Percentiles rank a stretch among this genome's conserved stretches.
Evolutionary conservation across 2,113 vertebrate genomes (phyloP).

Genomic region (Copsychus sechellarum): DNA sequence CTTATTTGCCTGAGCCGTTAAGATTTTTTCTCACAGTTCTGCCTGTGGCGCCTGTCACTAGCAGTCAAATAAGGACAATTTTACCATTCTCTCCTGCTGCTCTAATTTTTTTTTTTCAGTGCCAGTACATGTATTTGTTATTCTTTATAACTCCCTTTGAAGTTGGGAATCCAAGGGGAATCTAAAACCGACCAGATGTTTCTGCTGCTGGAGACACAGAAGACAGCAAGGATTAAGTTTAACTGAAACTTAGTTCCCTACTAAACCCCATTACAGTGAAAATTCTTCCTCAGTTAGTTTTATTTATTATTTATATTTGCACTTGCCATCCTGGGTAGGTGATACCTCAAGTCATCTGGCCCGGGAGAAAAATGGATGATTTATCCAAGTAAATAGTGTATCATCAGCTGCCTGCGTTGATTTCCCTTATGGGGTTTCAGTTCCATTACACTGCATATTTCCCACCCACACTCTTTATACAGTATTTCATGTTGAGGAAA

Average conservation of each 20-base stretch:
- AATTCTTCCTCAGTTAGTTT: slow-evolving; percentile 59
- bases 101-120: slow-evolving; percentile 77
- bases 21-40: slow-evolving; percentile 73
- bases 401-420: slow-evolving; percentile 48
- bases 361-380: slow-evolving; percentile 57
- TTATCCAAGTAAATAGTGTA: slow-evolving; percentile 71
- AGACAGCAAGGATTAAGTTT: slow-evolving; percentile 79
- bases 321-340: slow-evolving; percentile 64
- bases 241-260: slow-evolving; percentile 73
- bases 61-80: slow-evolving; percentile 86
- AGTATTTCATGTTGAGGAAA: slow-evolving; percentile 42
- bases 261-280: slow-evolving; percentile 61
- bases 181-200: slow-evolving; percentile 86
- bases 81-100: slow-evolving; percentile 82
- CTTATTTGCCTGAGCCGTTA: slow-evolving; percentile 70
- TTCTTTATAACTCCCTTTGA: slow-evolving; percentile 86
- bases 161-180: slow-evolving; percentile 86
- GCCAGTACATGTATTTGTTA: slow-evolving; percentile 84
- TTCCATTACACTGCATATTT: slow-evolving; percentile 49
- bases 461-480: slow-evolving; percentile 48
- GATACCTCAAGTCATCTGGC: slow-evolving; percentile 65
- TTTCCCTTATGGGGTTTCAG: slow-evolving; percentile 64
- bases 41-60: slow-evolving; percentile 80
- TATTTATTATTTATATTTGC: slow-evolving; percentile 74
- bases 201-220: slow-evolving; percentile 76